A percentile compares a stretch with the other conserved stretches of the same genome.
phyloP scores from a whole-genome alignment of 2,888 invertebrate species.

The Dynastes hyllus region DNA sequence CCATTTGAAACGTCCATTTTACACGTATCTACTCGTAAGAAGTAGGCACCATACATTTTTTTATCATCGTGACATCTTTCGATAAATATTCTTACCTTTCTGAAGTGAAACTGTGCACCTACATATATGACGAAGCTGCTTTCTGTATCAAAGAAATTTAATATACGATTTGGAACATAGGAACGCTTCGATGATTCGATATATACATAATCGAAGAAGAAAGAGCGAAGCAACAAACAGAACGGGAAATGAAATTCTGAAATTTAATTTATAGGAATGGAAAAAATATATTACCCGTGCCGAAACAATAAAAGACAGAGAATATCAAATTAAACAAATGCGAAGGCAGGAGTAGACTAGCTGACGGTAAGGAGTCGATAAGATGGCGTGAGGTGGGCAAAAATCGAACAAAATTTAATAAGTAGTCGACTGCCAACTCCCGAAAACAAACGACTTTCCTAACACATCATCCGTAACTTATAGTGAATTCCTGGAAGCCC shows the following conservation, averaged over 20 bases:
- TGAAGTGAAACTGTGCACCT: slow-evolving; percentile 2
- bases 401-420: slow-evolving; percentile 50
- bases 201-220: slow-evolving; percentile 33
- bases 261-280: slow-evolving; percentile 41
- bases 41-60: neutral
- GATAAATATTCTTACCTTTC: neutral
- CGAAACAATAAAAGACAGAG: slow-evolving; percentile 47
- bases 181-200: slow-evolving; percentile 33
- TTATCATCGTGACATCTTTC: neutral
- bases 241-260: slow-evolving; percentile 43
- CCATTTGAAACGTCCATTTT: too few relatives aligned
- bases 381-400: slow-evolving; percentile 16
- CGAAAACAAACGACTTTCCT: slow-evolving; percentile 32
- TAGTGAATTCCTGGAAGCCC: slow-evolving; percentile 9
- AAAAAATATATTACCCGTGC: slow-evolving; percentile 26
- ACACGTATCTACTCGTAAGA: too few relatives aligned
- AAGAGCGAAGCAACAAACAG: slow-evolving; percentile 38
- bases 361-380: slow-evolving; percentile 24
- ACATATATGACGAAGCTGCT: neutral
- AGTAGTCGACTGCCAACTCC: slow-evolving; percentile 41
- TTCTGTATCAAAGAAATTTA: slow-evolving; percentile 28
- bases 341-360: slow-evolving; percentile 11
- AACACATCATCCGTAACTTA: slow-evolving; percentile 36
- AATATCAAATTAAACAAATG: slow-evolving; percentile 45
- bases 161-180: slow-evolving; percentile 29